These are phyloP conservation scores for Cabera pusaria DNA, from an alignment of 2,888 invertebrate species.

Conservation along the genomic window DNA sequence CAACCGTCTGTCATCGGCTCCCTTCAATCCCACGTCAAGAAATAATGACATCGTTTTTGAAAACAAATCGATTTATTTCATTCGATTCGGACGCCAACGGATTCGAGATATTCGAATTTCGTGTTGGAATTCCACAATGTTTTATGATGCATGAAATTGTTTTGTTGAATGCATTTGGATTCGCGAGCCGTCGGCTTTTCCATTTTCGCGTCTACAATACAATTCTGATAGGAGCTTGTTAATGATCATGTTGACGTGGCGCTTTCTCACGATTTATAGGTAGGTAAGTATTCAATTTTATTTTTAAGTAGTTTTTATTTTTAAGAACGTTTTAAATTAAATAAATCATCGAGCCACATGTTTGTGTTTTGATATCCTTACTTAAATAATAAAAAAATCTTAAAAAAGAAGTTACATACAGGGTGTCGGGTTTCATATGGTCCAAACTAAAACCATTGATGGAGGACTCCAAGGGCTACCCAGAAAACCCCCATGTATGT, in stretches of 20 bases:
- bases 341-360: too few species aligned
- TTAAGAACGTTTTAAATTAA: too few species aligned
- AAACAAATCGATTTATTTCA: slow-evolving; percentile 79
- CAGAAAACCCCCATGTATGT: too few species aligned
- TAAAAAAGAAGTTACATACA: too few species aligned
- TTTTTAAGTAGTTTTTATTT: slow-evolving; percentile 2
- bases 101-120: slow-evolving; percentile 50
- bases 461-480: too few species aligned
- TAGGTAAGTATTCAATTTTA: too few species aligned
- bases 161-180: slow-evolving; percentile 62
- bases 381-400: too few species aligned
- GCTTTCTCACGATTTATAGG: slow-evolving; percentile 54
- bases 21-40: slow-evolving; percentile 64
- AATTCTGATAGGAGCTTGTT: slow-evolving; percentile 61
- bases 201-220: slow-evolving; percentile 75
- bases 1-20: slow-evolving; percentile 50
- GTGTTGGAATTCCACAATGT: slow-evolving; percentile 64
- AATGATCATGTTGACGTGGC: slow-evolving; percentile 57
- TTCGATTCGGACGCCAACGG: slow-evolving; percentile 74
- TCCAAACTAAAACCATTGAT: too few species aligned
- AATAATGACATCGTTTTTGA: slow-evolving; percentile 72
- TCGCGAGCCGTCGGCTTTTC: slow-evolving; percentile 65
- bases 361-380: too few species aligned
- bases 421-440: too few species aligned
- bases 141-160: slow-evolving; percentile 82